These are phyloP conservation scores for Petrocephalus microphthalmus DNA, from an alignment of 2,113 vertebrate species.

Conservation along the genomic window DNA sequence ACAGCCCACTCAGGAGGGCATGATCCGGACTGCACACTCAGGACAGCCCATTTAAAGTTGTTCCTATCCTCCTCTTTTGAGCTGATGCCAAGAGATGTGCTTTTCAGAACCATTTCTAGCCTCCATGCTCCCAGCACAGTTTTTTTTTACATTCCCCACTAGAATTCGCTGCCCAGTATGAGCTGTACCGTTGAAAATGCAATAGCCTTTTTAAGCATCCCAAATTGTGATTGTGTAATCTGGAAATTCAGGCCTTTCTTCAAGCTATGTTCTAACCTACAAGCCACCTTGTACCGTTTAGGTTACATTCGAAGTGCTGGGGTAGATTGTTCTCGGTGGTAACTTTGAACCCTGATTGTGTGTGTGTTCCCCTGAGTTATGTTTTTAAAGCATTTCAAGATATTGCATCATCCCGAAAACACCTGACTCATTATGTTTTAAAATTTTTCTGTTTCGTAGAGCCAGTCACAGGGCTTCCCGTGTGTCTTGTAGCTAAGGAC, in stretches of 20 bases:
- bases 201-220: not conserved
- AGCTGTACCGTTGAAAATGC: not conserved
- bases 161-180: not conserved
- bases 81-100: not conserved
- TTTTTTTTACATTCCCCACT: not conserved
- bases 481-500: not conserved
- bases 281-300: not conserved
- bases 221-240: not conserved
- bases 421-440: not conserved
- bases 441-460: not conserved
- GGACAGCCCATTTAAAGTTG: not conserved
- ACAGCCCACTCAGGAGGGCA: not conserved
- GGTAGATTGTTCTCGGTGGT: not conserved
- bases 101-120: not conserved
- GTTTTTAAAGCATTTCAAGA: constrained; percentile 2
- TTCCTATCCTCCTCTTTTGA: not conserved
- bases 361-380: not conserved
- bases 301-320: not conserved
- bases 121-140: not conserved
- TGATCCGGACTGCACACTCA: not conserved
- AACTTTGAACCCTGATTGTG: not conserved
- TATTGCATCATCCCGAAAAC: constrained; percentile 1
- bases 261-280: not conserved
- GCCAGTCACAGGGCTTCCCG: not conserved
- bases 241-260: not conserved